These are phyloP conservation scores for Drosophila kanapiae DNA, from an alignment of 1,140 invertebrate species.

Conservation along the genomic window DNA sequence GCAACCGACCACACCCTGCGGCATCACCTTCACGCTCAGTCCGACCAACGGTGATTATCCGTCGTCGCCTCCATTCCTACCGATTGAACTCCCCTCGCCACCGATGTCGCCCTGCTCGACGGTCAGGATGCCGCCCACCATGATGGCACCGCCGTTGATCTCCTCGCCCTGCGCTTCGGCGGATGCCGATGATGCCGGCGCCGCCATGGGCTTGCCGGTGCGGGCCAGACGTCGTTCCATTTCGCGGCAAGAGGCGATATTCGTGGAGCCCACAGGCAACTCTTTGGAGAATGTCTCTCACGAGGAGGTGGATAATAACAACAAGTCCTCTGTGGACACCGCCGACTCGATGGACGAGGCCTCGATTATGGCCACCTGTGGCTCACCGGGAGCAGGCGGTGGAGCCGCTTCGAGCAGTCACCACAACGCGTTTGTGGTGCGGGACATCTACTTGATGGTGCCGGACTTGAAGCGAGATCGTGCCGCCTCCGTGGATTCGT, in stretches of 20 bases:
- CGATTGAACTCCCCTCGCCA: slow-evolving; percentile 85
- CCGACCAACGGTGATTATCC: slow-evolving; percentile 86
- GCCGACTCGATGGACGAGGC: slow-evolving; percentile 86
- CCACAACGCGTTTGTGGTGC: slow-evolving; percentile 84
- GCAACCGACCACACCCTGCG: slow-evolving; percentile 84
- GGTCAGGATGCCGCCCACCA: slow-evolving; percentile 16
- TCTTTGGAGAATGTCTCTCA: slow-evolving; percentile 88
- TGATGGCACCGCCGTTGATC: slow-evolving; percentile 15
- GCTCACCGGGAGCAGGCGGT: slow-evolving; percentile 42
- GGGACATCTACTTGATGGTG: slow-evolving; percentile 93
- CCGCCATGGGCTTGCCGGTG: slow-evolving; percentile 71
- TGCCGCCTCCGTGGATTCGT: slow-evolving; percentile 94
- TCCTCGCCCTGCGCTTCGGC: slow-evolving; percentile 52
- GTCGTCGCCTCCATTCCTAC: slow-evolving; percentile 66
- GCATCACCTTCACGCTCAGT: slow-evolving; percentile 90
- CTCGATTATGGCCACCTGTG: slow-evolving; percentile 76
- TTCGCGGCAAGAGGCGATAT: slow-evolving; percentile 92
- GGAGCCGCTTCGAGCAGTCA: slow-evolving; percentile 15
- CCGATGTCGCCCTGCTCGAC: slow-evolving; percentile 84
- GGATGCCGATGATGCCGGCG: slow-evolving; percentile 64
- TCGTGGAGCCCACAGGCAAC: slow-evolving; percentile 89
- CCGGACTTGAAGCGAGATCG: slow-evolving; percentile 92
- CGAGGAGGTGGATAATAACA: slow-evolving; percentile 86
- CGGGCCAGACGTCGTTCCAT: slow-evolving; percentile 88
- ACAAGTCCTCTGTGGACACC: slow-evolving; percentile 85